Base-by-base conservation (phyloP, 2,113 vertebrate genomes). In the Panthera leo region DNA sequence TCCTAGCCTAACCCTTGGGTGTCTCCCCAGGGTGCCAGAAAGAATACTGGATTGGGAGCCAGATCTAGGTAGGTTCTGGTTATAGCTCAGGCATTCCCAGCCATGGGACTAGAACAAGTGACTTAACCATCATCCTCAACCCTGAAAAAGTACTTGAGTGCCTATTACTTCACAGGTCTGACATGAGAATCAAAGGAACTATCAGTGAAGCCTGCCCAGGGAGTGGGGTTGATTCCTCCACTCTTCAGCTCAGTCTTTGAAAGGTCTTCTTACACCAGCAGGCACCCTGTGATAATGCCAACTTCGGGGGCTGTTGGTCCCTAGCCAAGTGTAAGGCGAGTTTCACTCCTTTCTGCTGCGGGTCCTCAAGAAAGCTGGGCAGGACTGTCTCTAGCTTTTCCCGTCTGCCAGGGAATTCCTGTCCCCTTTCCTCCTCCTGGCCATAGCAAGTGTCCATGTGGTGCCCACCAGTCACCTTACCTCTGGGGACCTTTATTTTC, bases 341-440 rank as follows among this genome's bases (percentile, higher is more conserved):
- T 8, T 5, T 21, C 45, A 3, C 0, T 2, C 8, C 31, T 16
- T 27, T 48, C 85, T 6, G 9, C 16, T 11, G 0, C 21, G 0
- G 61, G 13, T 7, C 53, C 25, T 83, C 68, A 42, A 79, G 42
- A 67, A 89, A 53, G n/a, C 15, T 42, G 53, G 85, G 34, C 76
- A 83, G 36, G 39, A 3, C 45, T 53, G 15, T 34, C 90, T 53
- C 63, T 94, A 2, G 2, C 21, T 31, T 42, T 25, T 61, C 6
- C 0, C 0, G 3, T 48, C 58, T 42, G 65, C 1, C 18, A 0
- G 31, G 45, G 29, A 45, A 21, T 2, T 12, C 18, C n/a, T 31
- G 39, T 4, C 34, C 10, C 42, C 16, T 67, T 31, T 18, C 6
- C 19, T 21, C 53, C 29, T 68, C 61, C 78, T 31, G 65, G 42